Evolutionary conservation across 30 jellyfish, hydroid and myxozoan genomes (phyloP).

Genomic region (Cassiopea andromeda): DNA sequence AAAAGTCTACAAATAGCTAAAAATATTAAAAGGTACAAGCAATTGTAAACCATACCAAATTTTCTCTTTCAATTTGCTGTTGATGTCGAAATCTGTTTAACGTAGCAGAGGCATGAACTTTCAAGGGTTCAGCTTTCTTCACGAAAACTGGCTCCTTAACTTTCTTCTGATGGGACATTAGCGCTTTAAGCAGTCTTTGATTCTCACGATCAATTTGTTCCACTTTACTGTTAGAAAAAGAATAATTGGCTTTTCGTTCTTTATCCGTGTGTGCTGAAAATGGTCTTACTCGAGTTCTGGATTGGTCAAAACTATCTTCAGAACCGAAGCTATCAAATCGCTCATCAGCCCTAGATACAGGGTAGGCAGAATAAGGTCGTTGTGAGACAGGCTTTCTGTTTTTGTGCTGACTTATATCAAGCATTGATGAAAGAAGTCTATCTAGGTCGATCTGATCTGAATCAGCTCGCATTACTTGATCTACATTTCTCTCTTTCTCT

Average conservation of each 20-base stretch:
- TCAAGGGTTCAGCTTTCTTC: constrained; percentile 61
- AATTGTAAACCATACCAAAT: constrained; percentile 53
- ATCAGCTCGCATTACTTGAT: constrained; percentile 72
- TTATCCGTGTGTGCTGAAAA: constrained; percentile 55
- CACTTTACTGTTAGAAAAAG: constrained; percentile 85
- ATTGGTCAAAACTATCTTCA: background rate
- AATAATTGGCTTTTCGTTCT: constrained; percentile 65
- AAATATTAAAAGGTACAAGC: background rate
- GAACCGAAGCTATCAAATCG: constrained; percentile 25
- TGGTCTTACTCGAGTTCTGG: constrained; percentile 49
- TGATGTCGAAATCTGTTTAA: constrained; percentile 80
- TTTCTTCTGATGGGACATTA: constrained; percentile 54
- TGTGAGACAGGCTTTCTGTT: background rate
- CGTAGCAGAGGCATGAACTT: constrained; percentile 81
- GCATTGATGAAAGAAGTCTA: constrained; percentile 74
- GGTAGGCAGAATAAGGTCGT: constrained; percentile 70
- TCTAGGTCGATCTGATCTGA: constrained; percentile 84
- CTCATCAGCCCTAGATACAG: constrained; percentile 5
- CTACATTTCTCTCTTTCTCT: constrained; percentile 11
- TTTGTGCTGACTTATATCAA: constrained; percentile 58
- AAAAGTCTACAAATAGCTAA: background rate
- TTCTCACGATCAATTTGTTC: constrained; percentile 88
- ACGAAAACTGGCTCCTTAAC: constrained; percentile 33
- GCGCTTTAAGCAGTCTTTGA: constrained; percentile 79
- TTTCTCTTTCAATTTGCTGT: constrained; percentile 87